Evolutionary conservation across 2,888 invertebrate species (phyloP).

Genomic region (Aphodius granarius): DNA sequence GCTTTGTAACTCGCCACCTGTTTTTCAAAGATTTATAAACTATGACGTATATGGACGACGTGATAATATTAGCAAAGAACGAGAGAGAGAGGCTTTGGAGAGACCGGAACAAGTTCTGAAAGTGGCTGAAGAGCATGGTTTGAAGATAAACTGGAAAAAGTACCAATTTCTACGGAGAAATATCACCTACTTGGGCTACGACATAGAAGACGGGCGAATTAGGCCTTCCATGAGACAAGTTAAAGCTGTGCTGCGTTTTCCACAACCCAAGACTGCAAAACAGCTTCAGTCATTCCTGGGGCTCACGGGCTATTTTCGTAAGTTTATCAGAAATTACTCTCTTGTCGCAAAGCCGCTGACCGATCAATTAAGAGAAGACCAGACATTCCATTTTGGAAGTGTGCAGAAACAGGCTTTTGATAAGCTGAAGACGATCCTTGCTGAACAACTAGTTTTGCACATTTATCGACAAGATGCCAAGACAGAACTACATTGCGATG

Average conservation of each 20-base stretch:
- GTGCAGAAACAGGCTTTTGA: constrained; percentile 28
- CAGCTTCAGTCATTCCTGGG: not conserved
- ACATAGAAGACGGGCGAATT: constrained; percentile 32
- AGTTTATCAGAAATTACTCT: constrained; percentile 31
- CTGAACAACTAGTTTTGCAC: constrained; percentile 25
- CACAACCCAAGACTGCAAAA: constrained; percentile 19
- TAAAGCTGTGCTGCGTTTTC: constrained; percentile 26
- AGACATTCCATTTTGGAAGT: constrained; percentile 29
- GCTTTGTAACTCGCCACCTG: constrained; percentile 44
- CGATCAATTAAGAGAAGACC: constrained; percentile 28
- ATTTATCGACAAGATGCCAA: constrained; percentile 22
- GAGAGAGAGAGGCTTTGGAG: constrained; percentile 29
- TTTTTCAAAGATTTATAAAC: constrained; percentile 40
- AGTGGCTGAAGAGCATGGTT: constrained; percentile 32
- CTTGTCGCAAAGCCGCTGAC: constrained; percentile 40
- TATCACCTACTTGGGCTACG: constrained; percentile 34
- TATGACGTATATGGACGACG: constrained; percentile 37
- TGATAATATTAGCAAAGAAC: constrained; percentile 28
- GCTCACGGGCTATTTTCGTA: not conserved
- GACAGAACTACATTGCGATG: constrained; percentile 39
- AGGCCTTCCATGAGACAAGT: constrained; percentile 33
- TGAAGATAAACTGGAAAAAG: constrained; percentile 42
- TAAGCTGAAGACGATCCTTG: constrained; percentile 28
- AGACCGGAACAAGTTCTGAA: constrained; percentile 35
- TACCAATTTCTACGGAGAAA: constrained; percentile 40